Evolutionary conservation across 2,888 invertebrate species (phyloP).

Genomic region (Habroteleia sp.): DNA sequence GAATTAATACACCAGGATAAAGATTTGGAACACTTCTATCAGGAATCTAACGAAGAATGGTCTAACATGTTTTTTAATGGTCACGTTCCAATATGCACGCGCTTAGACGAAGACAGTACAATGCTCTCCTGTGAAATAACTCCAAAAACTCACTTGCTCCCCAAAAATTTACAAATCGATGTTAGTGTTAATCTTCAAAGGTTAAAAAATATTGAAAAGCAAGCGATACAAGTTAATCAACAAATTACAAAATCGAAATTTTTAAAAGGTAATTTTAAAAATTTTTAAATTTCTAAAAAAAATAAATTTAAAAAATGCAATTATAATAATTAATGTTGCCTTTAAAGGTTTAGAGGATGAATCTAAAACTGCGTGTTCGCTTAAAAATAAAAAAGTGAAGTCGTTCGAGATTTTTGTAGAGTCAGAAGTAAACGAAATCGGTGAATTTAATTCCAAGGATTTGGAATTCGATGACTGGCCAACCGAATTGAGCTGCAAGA

Average conservation of each 20-base stretch:
- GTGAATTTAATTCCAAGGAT: slow-evolving; percentile 66
- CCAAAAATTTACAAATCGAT: slow-evolving; percentile 79
- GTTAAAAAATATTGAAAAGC: slow-evolving; percentile 82
- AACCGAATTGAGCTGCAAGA: slow-evolving; percentile 68
- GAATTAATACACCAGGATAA: slow-evolving; percentile 83
- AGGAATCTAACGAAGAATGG: slow-evolving; percentile 78
- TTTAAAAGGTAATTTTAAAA: slow-evolving; percentile 62
- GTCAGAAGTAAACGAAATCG: slow-evolving; percentile 70
- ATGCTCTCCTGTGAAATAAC: slow-evolving; percentile 79
- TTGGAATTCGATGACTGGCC: slow-evolving; percentile 71
- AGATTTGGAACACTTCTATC: slow-evolving; percentile 78
- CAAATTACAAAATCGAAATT: slow-evolving; percentile 77
- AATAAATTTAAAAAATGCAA: too few species aligned
- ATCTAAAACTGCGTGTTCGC: too few species aligned
- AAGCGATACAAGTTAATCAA: slow-evolving; percentile 82
- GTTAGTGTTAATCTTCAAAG: slow-evolving; percentile 81
- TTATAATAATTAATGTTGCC: background rate
- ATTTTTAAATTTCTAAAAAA: too few species aligned
- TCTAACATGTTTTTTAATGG: slow-evolving; percentile 73
- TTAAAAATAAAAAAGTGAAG: slow-evolving; percentile 50
- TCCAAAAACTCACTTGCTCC: slow-evolving; percentile 78
- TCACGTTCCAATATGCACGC: slow-evolving; percentile 79
- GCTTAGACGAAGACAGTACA: slow-evolving; percentile 76
- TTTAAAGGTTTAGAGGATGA: background rate
- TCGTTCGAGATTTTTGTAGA: slow-evolving; percentile 69